Percentiles rank a stretch among this genome's conserved stretches.
These are phyloP conservation scores for Chironomus tepperi DNA, from an alignment of 1,140 invertebrate species.

Conservation along the genomic window DNA sequence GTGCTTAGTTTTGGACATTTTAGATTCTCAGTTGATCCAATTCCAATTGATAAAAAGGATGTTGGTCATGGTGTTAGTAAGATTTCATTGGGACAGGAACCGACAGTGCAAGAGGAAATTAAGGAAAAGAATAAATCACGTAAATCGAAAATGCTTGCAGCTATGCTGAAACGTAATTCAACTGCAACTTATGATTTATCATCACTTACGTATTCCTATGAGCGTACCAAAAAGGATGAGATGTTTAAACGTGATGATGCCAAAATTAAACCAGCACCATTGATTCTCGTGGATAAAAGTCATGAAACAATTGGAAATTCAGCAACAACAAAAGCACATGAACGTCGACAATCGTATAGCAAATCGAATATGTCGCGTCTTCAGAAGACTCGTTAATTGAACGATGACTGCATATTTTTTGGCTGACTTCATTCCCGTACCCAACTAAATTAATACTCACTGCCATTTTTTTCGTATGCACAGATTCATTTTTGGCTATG, in stretches of 20 bases:
- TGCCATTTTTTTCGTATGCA: too few relatives aligned
- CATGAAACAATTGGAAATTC: too few relatives aligned
- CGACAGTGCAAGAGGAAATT: neutral
- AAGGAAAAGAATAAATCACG: neutral
- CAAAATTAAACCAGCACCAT: neutral
- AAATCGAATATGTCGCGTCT: slow-evolving; percentile 11
- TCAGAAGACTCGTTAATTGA: neutral
- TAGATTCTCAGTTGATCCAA: neutral
- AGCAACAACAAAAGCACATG: neutral
- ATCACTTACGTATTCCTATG: neutral
- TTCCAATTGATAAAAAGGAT: neutral
- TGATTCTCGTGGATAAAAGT: neutral
- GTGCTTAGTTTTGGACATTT: neutral
- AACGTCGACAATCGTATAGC: neutral
- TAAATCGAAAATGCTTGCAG: neutral
- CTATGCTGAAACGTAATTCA: neutral
- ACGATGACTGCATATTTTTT: too few relatives aligned
- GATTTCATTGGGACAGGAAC: neutral
- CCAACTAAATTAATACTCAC: too few relatives aligned
- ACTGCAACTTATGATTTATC: neutral
- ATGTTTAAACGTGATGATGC: neutral
- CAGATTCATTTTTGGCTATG: too few relatives aligned
- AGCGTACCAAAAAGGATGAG: neutral
- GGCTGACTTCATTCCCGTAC: too few relatives aligned
- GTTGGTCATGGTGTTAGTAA: neutral